phyloP scores from a whole-genome alignment of 2,888 invertebrate genomes.

The Pseudococcus jackbeardsleyi region DNA sequence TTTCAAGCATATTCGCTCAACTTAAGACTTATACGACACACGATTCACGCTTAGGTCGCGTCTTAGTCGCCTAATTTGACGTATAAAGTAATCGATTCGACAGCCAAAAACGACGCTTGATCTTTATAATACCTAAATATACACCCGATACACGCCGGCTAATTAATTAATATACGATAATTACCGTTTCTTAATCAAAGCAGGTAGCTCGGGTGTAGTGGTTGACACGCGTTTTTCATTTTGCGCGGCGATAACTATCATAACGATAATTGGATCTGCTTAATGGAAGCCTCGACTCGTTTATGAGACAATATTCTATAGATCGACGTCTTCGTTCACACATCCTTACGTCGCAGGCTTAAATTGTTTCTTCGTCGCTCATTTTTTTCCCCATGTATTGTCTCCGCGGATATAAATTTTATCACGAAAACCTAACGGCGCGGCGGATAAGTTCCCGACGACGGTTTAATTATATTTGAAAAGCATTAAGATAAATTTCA shows the following conservation, averaged over 20 bases:
- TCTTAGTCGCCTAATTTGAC: constrained; percentile 11
- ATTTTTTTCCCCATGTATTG: background rate
- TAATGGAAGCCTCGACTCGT: constrained; percentile 43
- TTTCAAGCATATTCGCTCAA: background rate
- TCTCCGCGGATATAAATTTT: background rate
- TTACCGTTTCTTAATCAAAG: constrained; percentile 37
- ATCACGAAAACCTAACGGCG: too few relatives aligned
- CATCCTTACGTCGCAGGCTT: background rate
- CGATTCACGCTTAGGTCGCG: background rate
- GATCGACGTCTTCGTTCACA: background rate
- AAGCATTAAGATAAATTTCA: constrained; percentile 27
- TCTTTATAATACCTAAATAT: background rate
- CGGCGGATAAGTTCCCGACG: background rate
- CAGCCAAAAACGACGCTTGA: constrained; percentile 23
- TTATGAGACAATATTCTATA: background rate
- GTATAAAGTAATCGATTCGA: constrained; percentile 15
- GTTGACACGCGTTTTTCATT: constrained; percentile 33
- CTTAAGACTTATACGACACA: background rate
- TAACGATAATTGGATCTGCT: constrained; percentile 34
- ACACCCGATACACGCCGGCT: background rate
- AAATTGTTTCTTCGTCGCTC: constrained; percentile 6
- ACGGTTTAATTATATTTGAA: constrained; percentile 11
- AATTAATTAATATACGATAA: constrained; percentile 26
- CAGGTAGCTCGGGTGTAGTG: background rate
- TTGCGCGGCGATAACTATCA: constrained; percentile 6